phyloP scores from a whole-genome alignment of 2,888 invertebrate genomes.

The Drosophila yooni region DNA sequence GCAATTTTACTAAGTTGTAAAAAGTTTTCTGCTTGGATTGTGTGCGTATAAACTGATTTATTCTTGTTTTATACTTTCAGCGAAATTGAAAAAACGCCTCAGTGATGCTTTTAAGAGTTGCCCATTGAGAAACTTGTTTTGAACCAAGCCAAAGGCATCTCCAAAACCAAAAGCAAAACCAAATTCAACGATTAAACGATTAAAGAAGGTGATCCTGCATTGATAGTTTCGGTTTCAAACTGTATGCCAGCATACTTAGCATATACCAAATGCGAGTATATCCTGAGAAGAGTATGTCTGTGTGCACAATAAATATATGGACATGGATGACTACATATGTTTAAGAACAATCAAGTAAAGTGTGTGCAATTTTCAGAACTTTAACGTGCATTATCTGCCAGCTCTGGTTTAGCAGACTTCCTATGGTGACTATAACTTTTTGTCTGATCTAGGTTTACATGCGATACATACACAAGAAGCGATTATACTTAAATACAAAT shows the following conservation, averaged over 20 bases:
- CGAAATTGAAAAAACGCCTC: slow-evolving; percentile 83
- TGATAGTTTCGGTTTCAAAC: slow-evolving; percentile 82
- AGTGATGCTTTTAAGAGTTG: slow-evolving; percentile 84
- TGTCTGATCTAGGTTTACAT: slow-evolving; percentile 60
- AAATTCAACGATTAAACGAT: slow-evolving; percentile 27
- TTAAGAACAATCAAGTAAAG: slow-evolving; percentile 30
- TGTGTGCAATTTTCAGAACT: slow-evolving; percentile 48
- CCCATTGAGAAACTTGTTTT: slow-evolving; percentile 82
- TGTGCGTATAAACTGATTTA: slow-evolving; percentile 57
- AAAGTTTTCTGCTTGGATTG: slow-evolving; percentile 22
- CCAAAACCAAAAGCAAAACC: slow-evolving; percentile 10
- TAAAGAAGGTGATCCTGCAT: slow-evolving; percentile 37
- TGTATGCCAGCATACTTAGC: slow-evolving; percentile 14
- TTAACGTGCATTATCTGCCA: slow-evolving; percentile 71
- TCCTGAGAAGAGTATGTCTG: slow-evolving; percentile 13
- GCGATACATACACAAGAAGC: slow-evolving; percentile 14
- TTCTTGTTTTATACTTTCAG: slow-evolving; percentile 79
- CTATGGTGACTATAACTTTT: slow-evolving; percentile 59
- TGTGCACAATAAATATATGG: slow-evolving; percentile 11
- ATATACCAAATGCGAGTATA: slow-evolving; percentile 18
- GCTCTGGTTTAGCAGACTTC: slow-evolving; percentile 42
- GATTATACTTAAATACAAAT: slow-evolving; percentile 23
- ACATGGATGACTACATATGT: slow-evolving; percentile 23
- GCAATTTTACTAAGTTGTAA: slow-evolving; percentile 53
- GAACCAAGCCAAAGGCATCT: slow-evolving; percentile 32